Evolutionary conservation across 2,797 vertebrate species (phyloP), one percentile per base, ranked within the genome.

Genomic region (Phoebastria nigripes): DNA sequence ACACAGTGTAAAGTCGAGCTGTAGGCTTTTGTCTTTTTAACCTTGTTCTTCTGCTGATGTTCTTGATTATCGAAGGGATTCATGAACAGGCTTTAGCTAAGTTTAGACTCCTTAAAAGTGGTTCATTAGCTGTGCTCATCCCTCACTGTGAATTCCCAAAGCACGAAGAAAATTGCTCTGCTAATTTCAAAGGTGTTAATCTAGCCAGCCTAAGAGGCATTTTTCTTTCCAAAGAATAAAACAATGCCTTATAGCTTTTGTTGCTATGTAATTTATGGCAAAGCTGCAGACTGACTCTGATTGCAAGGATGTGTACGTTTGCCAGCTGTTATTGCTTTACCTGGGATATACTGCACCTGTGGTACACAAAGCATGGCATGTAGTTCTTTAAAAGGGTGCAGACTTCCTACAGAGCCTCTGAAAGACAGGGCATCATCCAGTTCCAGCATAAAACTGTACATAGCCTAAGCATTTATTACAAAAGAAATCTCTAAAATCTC

Each of bases 181-280:
- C 41, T 65, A 82, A 87, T 86, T 94, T 95, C 90, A 93, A 80
- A 89, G 52, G 26, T 3, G 0, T 86, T 91, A 91, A 96, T 83
- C 62, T 73, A 73, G 7, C 24, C 47, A 91, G 17, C 31, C 62
- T 67, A 62, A 90, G n/a, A 81, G 12, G 11, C 33, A 35, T 51
- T 86, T 91, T 94, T 47, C 8, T 41, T 35, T 18, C 49, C 15
- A 55, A 63, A 90, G 58, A 80, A 63, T 90, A 92, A 84, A 89
- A 73, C 33, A 73, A 72, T 51, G 29, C 15, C 28, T 52, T 82
- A 87, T 37, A 6, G 11, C 26, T 91, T 95, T 81, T 84, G 26
- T 73, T 84, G 41, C 51, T 69, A 15, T 12, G 31, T 39, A 90
- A 79, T 91, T 85, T 71, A 71, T 47, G 29, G 41, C 35, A 87